Percentiles rank a stretch among this genome's conserved stretches.
These are phyloP conservation scores for Lipotes vexillifer DNA, from an alignment of 2,113 vertebrate species.

Conservation along the genomic window DNA sequence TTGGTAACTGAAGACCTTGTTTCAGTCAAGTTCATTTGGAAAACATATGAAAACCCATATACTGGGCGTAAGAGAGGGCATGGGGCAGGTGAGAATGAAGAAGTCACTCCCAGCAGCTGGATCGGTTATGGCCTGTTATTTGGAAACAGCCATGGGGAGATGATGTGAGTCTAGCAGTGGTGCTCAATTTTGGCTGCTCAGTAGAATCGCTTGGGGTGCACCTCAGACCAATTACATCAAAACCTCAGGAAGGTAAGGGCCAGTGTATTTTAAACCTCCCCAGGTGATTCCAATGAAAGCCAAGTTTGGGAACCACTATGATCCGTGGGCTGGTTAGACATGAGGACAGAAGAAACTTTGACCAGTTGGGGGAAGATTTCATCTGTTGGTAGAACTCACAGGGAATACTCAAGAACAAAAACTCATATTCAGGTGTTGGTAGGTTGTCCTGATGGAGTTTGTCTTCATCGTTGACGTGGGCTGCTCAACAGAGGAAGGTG, in stretches of 20 bases:
- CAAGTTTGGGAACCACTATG: neutral
- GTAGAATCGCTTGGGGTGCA: neutral
- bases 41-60: neutral
- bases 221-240: neutral
- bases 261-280: neutral
- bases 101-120: neutral
- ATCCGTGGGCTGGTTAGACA: neutral
- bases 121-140: neutral
- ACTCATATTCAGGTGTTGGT: neutral
- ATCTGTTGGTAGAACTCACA: neutral
- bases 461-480: neutral
- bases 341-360: neutral
- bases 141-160: neutral
- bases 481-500: neutral
- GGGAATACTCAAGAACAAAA: neutral
- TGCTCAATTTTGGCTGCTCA: neutral
- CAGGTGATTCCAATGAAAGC: neutral
- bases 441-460: neutral
- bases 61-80: neutral
- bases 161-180: too few species aligned
- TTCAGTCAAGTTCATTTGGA: neutral
- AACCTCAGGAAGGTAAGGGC: neutral
- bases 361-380: neutral
- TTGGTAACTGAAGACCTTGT: neutral
- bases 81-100: neutral